These are phyloP conservation scores for Hyposoter dolosus DNA, from an alignment of 2,888 invertebrate genomes.

Conservation along the genomic window DNA sequence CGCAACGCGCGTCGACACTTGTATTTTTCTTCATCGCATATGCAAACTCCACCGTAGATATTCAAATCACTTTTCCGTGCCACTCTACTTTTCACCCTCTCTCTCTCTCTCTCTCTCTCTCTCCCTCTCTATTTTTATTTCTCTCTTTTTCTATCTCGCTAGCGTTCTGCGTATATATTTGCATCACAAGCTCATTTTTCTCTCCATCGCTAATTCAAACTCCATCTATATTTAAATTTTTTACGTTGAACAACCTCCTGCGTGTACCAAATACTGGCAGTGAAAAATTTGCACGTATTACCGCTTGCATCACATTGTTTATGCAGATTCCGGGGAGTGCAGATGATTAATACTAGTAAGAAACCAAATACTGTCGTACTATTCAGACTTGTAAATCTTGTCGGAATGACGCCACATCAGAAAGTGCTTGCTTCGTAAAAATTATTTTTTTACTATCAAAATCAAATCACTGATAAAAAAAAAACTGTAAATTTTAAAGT, in stretches of 20 bases:
- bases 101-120: slow-evolving; percentile 17
- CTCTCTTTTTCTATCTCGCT: slow-evolving; percentile 45
- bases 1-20: slow-evolving; percentile 41
- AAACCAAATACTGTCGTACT: not conserved
- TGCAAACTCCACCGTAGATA: slow-evolving; percentile 61
- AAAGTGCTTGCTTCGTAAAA: not conserved
- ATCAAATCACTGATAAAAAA: not conserved
- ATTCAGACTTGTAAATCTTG: not conserved
- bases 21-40: slow-evolving; percentile 62
- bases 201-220: slow-evolving; percentile 66
- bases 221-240: slow-evolving; percentile 71
- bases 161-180: slow-evolving; percentile 53
- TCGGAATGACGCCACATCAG: not conserved
- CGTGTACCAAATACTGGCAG: slow-evolving; percentile 48
- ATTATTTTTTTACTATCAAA: not conserved
- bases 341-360: slow-evolving; percentile 18
- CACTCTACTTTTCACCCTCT: slow-evolving; percentile 59
- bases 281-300: slow-evolving; percentile 38
- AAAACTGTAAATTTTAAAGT: not conserved
- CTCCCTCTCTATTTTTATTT: slow-evolving; percentile 18
- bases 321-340: slow-evolving; percentile 33
- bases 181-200: slow-evolving; percentile 67
- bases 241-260: slow-evolving; percentile 30
- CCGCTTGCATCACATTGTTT: slow-evolving; percentile 46
- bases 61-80: slow-evolving; percentile 61